Conservation (phyloP, 2,113 vertebrate genomes). For the Perccottus glenii region DNA sequence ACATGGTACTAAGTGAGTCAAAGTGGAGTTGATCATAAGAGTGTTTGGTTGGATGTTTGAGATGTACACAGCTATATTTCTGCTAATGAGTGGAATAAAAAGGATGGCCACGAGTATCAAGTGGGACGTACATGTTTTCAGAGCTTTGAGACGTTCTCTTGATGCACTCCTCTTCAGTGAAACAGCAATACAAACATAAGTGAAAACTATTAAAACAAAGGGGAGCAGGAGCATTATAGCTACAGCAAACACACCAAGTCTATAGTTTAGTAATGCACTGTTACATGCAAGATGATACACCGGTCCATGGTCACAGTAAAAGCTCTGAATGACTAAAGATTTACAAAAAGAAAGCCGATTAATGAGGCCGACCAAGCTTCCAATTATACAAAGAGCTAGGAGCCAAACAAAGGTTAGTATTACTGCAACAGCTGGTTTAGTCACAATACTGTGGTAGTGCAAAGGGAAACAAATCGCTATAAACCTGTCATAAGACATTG, state of each 20-base stretch:
- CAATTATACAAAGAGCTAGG: accelerated
- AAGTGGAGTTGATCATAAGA: conserved; percentile 59
- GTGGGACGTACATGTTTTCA: conserved; percentile 70
- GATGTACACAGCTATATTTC: background rate
- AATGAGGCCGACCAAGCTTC: conserved; percentile 21
- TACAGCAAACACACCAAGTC: background rate
- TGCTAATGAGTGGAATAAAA: conserved; percentile 34
- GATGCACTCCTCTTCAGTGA: conserved; percentile 44
- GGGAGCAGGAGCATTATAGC: background rate
- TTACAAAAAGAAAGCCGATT: conserved; percentile 69
- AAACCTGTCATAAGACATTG: conserved; percentile 69
- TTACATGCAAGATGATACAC: conserved; percentile 59
- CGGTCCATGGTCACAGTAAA: conserved; percentile 70
- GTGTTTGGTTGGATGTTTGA: conserved; percentile 41
- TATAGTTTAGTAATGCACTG: conserved; percentile 1
- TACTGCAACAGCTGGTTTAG: conserved; percentile 16
- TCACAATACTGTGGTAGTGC: conserved; percentile 55
- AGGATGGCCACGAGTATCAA: conserved; percentile 64
- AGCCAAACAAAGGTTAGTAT: conserved; percentile 45
- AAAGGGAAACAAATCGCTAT: conserved; percentile 70
- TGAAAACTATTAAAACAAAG: conserved; percentile 20
- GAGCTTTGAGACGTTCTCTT: conserved; percentile 52
- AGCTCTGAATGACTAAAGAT: conserved; percentile 53
- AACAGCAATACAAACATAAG: conserved; percentile 45
- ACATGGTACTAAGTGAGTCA: conserved; percentile 53